Percentiles rank a stretch among this genome's conserved stretches.
Conservation (phyloP, 2,888 invertebrate genomes). For the Pachydiplax longipennis region DNA sequence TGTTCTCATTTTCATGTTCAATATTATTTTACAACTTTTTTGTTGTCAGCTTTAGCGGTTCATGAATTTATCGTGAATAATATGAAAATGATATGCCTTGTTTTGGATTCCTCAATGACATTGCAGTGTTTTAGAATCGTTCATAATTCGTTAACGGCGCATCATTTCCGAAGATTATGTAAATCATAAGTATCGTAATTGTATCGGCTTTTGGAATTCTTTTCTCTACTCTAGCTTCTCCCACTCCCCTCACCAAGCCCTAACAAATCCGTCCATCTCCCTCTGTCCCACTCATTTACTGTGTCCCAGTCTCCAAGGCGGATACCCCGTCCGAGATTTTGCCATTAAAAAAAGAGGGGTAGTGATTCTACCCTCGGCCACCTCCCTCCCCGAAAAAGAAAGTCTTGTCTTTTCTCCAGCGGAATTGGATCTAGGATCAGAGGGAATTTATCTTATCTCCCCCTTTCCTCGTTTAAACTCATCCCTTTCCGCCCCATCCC, state of each 20-base stretch:
- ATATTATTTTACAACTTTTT: no score
- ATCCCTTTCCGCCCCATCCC: neutral
- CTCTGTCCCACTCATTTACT: neutral
- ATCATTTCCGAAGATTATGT: neutral
- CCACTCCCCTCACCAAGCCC: neutral
- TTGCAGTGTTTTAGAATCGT: no score
- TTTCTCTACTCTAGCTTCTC: neutral
- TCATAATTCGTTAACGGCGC: no score
- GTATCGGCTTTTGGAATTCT: no score
- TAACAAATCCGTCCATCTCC: neutral
- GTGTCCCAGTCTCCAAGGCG: neutral
- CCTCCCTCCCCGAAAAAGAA: neutral
- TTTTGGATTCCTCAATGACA: no score
- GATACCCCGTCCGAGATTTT: conserved; percentile 30
- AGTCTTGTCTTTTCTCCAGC: conserved; percentile 2
- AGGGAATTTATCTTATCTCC: conserved; percentile 38
- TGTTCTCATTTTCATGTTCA: no score
- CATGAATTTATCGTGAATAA: no score
- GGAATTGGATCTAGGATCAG: conserved; percentile 43
- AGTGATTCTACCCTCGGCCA: neutral
- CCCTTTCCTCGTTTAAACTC: neutral
- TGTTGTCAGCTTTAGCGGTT: no score
- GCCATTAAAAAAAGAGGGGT: conserved; percentile 10
- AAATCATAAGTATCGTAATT: no score
- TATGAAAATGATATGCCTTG: no score